phyloP scores from a whole-genome alignment of 37 sponge, comb jelly and placozoan species.

The Chondrosia reniformis region DNA sequence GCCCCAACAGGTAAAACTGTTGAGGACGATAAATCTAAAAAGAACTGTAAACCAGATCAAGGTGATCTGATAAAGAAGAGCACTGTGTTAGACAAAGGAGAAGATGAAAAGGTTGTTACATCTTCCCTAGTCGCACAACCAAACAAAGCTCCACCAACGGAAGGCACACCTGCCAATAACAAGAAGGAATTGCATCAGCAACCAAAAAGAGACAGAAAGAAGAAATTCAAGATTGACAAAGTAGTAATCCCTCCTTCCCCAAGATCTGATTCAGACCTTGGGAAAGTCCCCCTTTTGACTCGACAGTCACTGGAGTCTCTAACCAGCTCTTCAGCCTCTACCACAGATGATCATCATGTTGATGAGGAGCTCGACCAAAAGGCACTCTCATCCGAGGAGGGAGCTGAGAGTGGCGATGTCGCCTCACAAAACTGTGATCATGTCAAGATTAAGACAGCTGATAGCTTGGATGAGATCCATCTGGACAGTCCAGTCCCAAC shows the following conservation, averaged over 20 bases:
- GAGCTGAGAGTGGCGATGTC: not conserved
- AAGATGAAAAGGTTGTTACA: no score
- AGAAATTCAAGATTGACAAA: not conserved
- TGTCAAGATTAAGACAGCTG: slow-evolving; percentile 8
- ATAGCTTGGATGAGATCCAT: slow-evolving; percentile 10
- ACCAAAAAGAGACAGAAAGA: not conserved
- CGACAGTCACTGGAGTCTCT: not conserved
- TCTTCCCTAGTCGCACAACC: no score
- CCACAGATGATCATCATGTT: no score
- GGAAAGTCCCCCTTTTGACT: not conserved
- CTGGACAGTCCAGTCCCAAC: not conserved
- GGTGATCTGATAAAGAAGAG: no score
- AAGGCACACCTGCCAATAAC: not conserved
- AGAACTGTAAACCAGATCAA: no score
- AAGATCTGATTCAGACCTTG: not conserved
- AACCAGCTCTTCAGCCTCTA: not conserved
- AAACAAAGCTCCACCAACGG: no score
- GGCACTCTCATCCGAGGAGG: not conserved
- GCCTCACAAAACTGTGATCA: not conserved
- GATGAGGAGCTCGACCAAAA: not conserved
- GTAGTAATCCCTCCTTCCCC: no score
- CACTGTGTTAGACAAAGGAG: no score
- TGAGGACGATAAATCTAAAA: no score
- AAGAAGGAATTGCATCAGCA: slow-evolving; percentile 14
- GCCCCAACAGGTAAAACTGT: no score